Conservation (phyloP, 2,888 invertebrate genomes). For the Tineola bisselliella region DNA sequence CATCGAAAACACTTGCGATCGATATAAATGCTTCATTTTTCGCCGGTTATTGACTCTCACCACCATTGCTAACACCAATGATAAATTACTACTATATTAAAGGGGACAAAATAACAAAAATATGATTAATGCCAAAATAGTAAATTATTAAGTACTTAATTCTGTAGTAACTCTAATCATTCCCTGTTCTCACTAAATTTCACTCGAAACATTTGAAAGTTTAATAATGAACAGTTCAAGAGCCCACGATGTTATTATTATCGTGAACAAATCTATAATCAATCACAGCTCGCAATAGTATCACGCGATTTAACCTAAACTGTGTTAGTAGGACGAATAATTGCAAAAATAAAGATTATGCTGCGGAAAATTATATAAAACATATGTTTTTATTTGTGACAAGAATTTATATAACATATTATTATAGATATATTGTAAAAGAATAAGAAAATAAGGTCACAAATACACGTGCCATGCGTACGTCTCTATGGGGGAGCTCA, state of each 20-base stretch:
- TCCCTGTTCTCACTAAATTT: too few species aligned
- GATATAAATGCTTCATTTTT: neutral
- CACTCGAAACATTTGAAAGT: too few species aligned
- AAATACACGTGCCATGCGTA: too few species aligned
- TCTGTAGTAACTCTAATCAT: too few species aligned
- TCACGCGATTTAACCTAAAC: conserved; percentile 3
- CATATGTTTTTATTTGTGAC: too few species aligned
- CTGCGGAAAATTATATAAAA: neutral
- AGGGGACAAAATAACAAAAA: too few species aligned
- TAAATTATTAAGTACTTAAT: too few species aligned
- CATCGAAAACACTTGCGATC: neutral
- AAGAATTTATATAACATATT: neutral
- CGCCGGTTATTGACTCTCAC: neutral
- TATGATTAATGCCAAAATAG: too few species aligned
- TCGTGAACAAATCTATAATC: neutral
- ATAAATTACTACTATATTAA: too few species aligned
- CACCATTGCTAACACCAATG: neutral
- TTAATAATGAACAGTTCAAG: too few species aligned
- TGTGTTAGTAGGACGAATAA: neutral
- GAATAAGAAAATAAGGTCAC: too few species aligned
- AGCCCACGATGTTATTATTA: neutral
- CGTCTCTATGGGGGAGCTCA: too few species aligned
- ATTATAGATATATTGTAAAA: neutral
- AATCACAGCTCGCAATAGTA: neutral
- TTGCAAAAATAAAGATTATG: neutral